These are phyloP conservation scores for Notothenia coriiceps DNA, from an alignment of 2,113 vertebrate genomes.

Conservation along the genomic window DNA sequence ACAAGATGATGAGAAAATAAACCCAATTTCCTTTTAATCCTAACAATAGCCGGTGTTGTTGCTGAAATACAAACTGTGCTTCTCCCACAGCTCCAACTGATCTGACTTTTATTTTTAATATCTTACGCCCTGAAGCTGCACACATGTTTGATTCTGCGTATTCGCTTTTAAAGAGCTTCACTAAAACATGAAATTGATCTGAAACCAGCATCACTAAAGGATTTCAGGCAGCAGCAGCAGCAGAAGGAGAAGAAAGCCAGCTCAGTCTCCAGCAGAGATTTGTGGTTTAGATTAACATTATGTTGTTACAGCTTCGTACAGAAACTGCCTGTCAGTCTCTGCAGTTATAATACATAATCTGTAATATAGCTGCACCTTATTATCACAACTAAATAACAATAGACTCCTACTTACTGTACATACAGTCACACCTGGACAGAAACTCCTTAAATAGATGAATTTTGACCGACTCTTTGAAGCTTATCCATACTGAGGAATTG, in stretches of 20 bases:
- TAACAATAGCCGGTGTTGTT: background rate
- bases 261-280: background rate
- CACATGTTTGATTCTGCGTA: background rate
- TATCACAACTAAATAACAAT: slow-evolving; percentile 18
- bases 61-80: slow-evolving; percentile 12
- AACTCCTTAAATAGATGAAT: background rate
- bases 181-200: background rate
- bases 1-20: background rate
- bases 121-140: background rate
- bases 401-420: slow-evolving; percentile 41
- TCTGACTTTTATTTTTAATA: background rate
- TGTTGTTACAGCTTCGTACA: slow-evolving; percentile 14
- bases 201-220: background rate
- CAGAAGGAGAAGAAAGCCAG: background rate
- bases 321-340: background rate
- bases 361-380: slow-evolving; percentile 44
- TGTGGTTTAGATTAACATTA: slow-evolving; percentile 2
- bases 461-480: slow-evolving; percentile 31
- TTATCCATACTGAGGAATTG: slow-evolving; percentile 31
- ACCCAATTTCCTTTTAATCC: background rate
- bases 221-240: background rate
- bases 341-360: slow-evolving; percentile 5
- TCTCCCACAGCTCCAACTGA: background rate
- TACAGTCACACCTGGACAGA: slow-evolving; percentile 32
- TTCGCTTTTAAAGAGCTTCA: slow-evolving; percentile 6